Evolutionary conservation across 2,797 vertebrate genomes (phyloP).

Genomic region (Coreius guichenoti): DNA sequence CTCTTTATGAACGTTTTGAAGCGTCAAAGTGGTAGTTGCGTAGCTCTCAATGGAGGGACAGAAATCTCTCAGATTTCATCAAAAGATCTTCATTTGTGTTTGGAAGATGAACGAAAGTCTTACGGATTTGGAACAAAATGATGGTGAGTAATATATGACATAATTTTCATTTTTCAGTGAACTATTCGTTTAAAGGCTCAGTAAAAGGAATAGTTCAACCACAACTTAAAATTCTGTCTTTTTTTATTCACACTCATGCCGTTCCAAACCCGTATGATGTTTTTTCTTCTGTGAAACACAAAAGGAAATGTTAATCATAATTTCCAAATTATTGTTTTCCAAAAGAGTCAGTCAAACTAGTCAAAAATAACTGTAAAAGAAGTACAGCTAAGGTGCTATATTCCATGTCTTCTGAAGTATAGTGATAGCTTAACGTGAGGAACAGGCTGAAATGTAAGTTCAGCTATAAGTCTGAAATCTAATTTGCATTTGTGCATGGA

Average conservation of each 20-base stretch:
- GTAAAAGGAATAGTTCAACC: neutral
- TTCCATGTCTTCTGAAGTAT: neutral
- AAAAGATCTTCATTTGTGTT: too few species aligned
- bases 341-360: neutral
- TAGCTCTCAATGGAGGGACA: too few species aligned
- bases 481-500: neutral
- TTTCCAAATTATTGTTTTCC: neutral
- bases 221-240: neutral
- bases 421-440: neutral
- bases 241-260: neutral
- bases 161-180: too few species aligned
- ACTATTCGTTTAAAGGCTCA: neutral
- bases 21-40: too few species aligned
- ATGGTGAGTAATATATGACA: too few species aligned
- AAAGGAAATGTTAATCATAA: neutral
- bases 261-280: too few species aligned
- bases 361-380: too few species aligned
- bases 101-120: too few species aligned
- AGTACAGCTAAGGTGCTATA: neutral
- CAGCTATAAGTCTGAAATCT: neutral
- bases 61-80: too few species aligned
- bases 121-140: too few species aligned
- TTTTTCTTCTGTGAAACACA: neutral
- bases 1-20: too few species aligned
- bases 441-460: neutral